These are phyloP conservation scores for Acanthaster planci DNA, from an alignment of 35 echinoderm and acorn worm species.

Conservation along the genomic window DNA sequence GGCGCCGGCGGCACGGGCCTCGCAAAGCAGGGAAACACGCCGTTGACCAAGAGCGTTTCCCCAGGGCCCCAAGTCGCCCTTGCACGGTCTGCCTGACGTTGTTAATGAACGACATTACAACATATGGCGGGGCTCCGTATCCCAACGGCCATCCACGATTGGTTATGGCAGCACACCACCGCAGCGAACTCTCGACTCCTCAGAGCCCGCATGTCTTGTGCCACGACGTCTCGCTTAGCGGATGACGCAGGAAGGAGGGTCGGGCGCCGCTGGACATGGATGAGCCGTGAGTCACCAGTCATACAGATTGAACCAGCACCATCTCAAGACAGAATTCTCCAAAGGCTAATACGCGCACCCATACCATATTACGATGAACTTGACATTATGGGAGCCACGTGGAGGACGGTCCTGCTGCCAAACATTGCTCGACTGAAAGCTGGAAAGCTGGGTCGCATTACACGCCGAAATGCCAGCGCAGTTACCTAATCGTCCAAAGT, in stretches of 20 bases:
- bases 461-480: neutral
- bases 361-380: neutral
- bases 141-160: constrained; percentile 5
- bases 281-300: neutral
- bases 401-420: neutral
- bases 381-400: constrained; percentile 28
- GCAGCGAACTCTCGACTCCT: neutral
- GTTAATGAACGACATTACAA: constrained; percentile 24
- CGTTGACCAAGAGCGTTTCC: constrained; percentile 28
- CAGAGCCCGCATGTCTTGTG: neutral
- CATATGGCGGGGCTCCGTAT: constrained; percentile 2
- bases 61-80: neutral
- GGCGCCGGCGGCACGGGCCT: constrained; percentile 21
- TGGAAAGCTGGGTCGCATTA: constrained; percentile 20
- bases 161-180: neutral
- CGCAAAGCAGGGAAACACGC: constrained; percentile 18
- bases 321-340: constrained; percentile 3
- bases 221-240: neutral
- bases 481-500: constrained; percentile 12
- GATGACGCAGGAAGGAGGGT: neutral
- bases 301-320: neutral
- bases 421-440: neutral
- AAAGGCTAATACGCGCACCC: neutral
- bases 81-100: constrained; percentile 21
- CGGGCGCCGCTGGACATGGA: neutral